Conservation (phyloP, 30 jellyfish, hydroid and myxozoan genomes). For the Clytia hemisphaerica region DNA sequence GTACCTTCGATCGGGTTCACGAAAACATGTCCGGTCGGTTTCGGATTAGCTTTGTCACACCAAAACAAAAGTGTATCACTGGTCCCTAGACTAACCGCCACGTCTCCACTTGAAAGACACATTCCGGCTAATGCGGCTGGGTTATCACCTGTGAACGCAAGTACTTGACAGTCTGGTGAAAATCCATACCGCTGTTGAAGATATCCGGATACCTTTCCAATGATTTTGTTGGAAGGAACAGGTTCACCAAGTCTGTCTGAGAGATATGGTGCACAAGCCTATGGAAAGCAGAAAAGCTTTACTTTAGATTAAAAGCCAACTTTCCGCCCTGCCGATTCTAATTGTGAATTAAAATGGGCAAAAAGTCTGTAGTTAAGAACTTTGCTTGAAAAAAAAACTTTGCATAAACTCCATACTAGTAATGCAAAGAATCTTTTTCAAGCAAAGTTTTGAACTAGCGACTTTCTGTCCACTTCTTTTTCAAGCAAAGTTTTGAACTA, state of each 20-base stretch:
- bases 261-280: conserved; percentile 81
- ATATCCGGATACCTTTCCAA: conserved; percentile 62
- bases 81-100: conserved; percentile 88
- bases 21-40: conserved; percentile 64
- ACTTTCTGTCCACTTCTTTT: too few relatives aligned
- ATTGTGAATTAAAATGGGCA: too few relatives aligned
- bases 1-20: conserved; percentile 74
- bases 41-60: conserved; percentile 43
- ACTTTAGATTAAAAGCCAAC: too few relatives aligned
- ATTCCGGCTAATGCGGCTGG: conserved; percentile 91
- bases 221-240: conserved; percentile 43
- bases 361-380: too few relatives aligned
- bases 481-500: too few relatives aligned
- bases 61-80: conserved; percentile 81
- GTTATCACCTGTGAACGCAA: conserved; percentile 86
- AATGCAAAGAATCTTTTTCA: too few relatives aligned
- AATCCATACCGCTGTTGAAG: conserved; percentile 57
- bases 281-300: too few relatives aligned
- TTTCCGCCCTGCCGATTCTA: too few relatives aligned
- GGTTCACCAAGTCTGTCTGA: conserved; percentile 49
- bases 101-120: conserved; percentile 61
- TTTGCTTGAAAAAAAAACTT: too few relatives aligned
- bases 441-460: too few relatives aligned
- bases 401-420: too few relatives aligned
- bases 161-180: conserved; percentile 39